Evolutionary conservation across 2,113 vertebrate species (phyloP), one percentile per base, ranked within the genome.

Genomic region (Caranx ignobilis): DNA sequence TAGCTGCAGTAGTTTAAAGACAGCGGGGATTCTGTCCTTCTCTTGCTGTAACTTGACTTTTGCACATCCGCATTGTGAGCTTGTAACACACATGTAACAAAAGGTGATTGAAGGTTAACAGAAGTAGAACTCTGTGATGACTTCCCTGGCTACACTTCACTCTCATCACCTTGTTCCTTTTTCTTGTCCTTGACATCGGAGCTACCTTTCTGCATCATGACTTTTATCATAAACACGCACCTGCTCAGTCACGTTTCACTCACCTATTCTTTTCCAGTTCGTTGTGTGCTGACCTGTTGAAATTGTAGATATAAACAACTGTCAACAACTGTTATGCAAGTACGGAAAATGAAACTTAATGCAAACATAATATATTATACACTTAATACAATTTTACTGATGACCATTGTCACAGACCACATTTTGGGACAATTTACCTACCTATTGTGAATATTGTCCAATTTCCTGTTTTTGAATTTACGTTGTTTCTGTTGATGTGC

Each of bases 241-340:
- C 21, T 48, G 10, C 19, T 66, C 2, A 37, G 0, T 59, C 12
- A 52, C 5, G 37, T 54, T 68, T 63, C n/a, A 88, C 97, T 97
- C 93, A 98, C 97, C 97, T 95, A 91, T 98, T 98, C 91, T 98
- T 98, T 95, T 98, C 97, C 92, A 98, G 93, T 91, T 98, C 97
- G 11, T 98, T 98, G 95, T 98, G 97, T 83, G 97, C 97, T 84
- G 97, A 98, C 92, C 97, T 98, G 94, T 91, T 50, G 65, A 83
- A 77, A 67, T 43, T 54, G 72, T 13, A 79, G 71, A 88, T 34
- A 65, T 32, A 37, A 68, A 81, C 10, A 73, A 31, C 26, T 26
- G 26, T 26, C 26, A 26, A 26, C 26, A 68, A 82, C 4, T 31
- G 62, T 87, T 62, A 82, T 2, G 10, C 41, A 43, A 32, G 10